Evolutionary conservation across 2,888 invertebrate species (phyloP).

Genomic region (Rotaria sp.): DNA sequence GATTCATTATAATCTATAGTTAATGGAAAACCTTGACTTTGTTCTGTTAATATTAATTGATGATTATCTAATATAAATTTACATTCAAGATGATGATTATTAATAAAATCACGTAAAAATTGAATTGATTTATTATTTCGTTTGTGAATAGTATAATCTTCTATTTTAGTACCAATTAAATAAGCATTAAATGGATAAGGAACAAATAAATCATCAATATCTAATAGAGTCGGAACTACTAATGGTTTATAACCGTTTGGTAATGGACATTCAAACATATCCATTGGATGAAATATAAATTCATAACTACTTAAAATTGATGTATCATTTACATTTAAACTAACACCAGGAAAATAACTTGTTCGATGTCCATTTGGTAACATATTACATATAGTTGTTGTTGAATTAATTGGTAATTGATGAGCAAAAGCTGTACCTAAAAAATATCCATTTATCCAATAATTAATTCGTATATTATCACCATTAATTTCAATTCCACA

Average conservation of each 20-base stretch:
- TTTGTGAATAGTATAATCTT: neutral
- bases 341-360: neutral
- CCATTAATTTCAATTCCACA: neutral
- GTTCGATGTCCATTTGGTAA: neutral
- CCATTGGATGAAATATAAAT: neutral
- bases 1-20: neutral
- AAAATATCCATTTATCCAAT: neutral
- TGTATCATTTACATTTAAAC: neutral
- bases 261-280: constrained; percentile 1
- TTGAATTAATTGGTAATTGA: neutral
- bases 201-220: neutral
- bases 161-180: neutral
- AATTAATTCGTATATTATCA: neutral
- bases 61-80: neutral
- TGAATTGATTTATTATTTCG: neutral
- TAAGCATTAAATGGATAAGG: neutral
- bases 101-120: neutral
- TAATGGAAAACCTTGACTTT: neutral
- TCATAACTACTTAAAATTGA: neutral
- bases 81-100: neutral
- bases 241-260: neutral
- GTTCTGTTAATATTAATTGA: neutral
- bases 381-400: neutral
- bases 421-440: neutral
- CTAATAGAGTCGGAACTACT: neutral